Evolutionary conservation across 2,888 invertebrate genomes (phyloP), one percentile per base, ranked within the genome.

Genomic region (Laothoe populi): DNA sequence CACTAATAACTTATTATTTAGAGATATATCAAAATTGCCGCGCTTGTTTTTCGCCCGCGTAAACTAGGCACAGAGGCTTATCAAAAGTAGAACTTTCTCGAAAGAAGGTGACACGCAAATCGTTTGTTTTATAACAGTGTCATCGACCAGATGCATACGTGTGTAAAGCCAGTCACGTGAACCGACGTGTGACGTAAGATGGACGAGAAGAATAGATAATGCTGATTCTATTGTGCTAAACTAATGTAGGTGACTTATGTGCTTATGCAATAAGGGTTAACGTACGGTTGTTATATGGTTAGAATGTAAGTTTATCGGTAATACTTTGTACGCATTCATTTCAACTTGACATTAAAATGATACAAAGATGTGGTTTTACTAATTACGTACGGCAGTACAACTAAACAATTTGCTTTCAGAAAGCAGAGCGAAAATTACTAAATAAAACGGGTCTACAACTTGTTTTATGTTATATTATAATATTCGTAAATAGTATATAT

Each of bases 181-280:
- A 53, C 10, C 53, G 16, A 53, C 53, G 53, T 53, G 53, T 53
- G 53, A 53, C 53, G 53, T 53, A 53, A 53, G 10, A 35, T 31
- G 4, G 53, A 31, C 35, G 53, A 35, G 53, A 53, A 35, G 53
- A 53, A 53, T 53, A 53, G 53, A 53, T 53, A 53, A 53, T 53
- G 53, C 53, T 31, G 53, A 53, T 53, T 19, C 35, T 35, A 53
- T 53, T 62, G 64, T 24, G 62, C 64, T 62, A 64, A 59, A 66
- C 60, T 57, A 62, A 61, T 66, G 40, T 68, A 67, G 67, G 66
- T 62, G 63, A 64, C 57, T 64, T 59, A 57, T 61, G 38, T 64
- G 64, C 64, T 49, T 53, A 53, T 53, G 53, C 53, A 53, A 53
- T 53, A 31, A 53, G 31, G 53, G 53, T 53, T 53, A 53, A 53